Percentiles rank a stretch among this genome's conserved stretches.
Conservation (phyloP, 2,888 invertebrate species). For the Amaurobius ferox region DNA sequence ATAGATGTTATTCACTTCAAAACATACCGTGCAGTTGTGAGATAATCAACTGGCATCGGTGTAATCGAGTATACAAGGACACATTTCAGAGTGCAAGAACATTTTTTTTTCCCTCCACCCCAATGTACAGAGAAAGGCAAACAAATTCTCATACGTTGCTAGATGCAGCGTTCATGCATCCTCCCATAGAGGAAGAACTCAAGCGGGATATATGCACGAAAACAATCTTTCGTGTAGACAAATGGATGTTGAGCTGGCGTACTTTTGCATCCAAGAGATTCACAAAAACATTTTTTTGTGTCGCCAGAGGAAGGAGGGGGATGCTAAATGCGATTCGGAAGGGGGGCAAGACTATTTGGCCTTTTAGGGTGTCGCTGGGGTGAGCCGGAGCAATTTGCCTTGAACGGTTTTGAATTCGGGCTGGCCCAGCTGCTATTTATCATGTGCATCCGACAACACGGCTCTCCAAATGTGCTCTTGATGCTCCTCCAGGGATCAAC, state of each 20-base stretch:
- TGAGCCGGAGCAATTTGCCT: slow-evolving; percentile 66
- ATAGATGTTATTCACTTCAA: too few species aligned
- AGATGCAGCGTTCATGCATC: not conserved
- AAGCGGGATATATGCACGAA: slow-evolving; percentile 16
- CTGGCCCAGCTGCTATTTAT: slow-evolving; percentile 66
- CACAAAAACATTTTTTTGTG: not conserved
- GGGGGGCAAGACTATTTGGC: slow-evolving; percentile 15
- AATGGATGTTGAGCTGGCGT: slow-evolving; percentile 23
- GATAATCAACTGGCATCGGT: not conserved
- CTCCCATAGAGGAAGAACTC: not conserved
- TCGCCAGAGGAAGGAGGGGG: not conserved
- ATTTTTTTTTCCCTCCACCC: not conserved
- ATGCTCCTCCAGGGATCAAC: slow-evolving; percentile 62
- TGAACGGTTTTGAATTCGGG: slow-evolving; percentile 71
- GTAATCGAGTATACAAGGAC: not conserved
- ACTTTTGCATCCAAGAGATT: not conserved
- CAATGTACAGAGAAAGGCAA: not conserved
- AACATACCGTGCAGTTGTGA: not conserved
- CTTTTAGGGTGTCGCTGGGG: slow-evolving; percentile 67
- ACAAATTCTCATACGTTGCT: not conserved
- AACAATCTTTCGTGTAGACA: slow-evolving; percentile 56
- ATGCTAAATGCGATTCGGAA: slow-evolving; percentile 15
- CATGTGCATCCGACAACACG: slow-evolving; percentile 58
- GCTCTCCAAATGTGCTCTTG: slow-evolving; percentile 55
- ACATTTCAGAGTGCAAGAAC: not conserved